Conservation (phyloP, 2,888 invertebrate species). For the Panzeria rudis region DNA sequence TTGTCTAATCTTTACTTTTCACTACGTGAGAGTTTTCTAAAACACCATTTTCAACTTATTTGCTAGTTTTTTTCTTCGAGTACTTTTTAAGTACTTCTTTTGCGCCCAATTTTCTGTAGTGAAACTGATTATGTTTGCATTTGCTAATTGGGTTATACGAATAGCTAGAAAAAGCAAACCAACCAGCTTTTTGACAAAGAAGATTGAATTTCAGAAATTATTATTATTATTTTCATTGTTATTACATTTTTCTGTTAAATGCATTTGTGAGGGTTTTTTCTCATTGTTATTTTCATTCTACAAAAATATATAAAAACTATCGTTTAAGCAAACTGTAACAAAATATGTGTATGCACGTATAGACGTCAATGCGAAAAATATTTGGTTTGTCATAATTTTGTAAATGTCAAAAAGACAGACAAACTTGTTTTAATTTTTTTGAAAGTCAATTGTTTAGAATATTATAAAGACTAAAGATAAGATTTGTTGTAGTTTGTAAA, state of each 20-base stretch:
- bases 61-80: too few species aligned
- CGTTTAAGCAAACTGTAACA: slow-evolving; percentile 42
- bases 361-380: slow-evolving; percentile 20
- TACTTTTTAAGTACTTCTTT: too few species aligned
- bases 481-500: slow-evolving; percentile 4
- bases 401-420: slow-evolving; percentile 13
- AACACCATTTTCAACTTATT: too few species aligned
- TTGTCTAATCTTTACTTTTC: too few species aligned
- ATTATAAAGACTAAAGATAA: slow-evolving; percentile 9
- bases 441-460: background rate
- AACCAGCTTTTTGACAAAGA: slow-evolving; percentile 25
- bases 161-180: background rate
- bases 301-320: slow-evolving; percentile 9
- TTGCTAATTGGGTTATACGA: slow-evolving; percentile 13
- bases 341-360: slow-evolving; percentile 23
- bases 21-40: too few species aligned
- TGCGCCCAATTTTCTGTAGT: background rate
- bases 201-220: slow-evolving; percentile 68
- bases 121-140: background rate
- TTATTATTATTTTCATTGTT: slow-evolving; percentile 39
- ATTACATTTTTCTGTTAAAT: slow-evolving; percentile 29
- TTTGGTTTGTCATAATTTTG: slow-evolving; percentile 26
- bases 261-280: slow-evolving; percentile 33
- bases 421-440: slow-evolving; percentile 6
- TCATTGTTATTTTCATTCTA: slow-evolving; percentile 23